Evolutionary conservation across 2,113 vertebrate genomes (phyloP).

Genomic region (Mus pahari): DNA sequence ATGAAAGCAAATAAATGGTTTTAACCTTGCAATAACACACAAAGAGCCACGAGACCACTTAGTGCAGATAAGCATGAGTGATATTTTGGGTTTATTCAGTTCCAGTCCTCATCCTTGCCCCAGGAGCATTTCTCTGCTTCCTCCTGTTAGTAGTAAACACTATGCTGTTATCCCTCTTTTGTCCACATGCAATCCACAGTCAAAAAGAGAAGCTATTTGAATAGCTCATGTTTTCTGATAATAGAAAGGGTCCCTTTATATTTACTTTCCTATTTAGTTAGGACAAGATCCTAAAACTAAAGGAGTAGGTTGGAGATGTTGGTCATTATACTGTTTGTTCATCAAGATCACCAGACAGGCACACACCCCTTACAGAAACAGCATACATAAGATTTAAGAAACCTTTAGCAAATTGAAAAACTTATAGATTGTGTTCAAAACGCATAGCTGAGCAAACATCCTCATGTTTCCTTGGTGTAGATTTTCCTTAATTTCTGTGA

Average conservation of each 20-base stretch:
- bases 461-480: background rate
- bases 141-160: background rate
- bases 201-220: background rate
- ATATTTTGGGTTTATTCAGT: slow-evolving; percentile 5
- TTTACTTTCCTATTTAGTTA: slow-evolving; percentile 14
- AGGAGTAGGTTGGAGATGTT: background rate
- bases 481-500: background rate
- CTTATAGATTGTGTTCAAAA: background rate
- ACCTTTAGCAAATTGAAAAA: background rate
- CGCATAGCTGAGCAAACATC: background rate
- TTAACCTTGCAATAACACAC: background rate
- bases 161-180: background rate
- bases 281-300: background rate
- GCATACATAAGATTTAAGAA: background rate
- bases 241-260: background rate
- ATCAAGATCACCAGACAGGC: background rate
- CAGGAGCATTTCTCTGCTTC: background rate
- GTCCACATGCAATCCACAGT: background rate
- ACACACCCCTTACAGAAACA: background rate
- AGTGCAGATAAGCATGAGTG: background rate
- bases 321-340: background rate
- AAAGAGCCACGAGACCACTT: background rate
- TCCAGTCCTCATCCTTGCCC: background rate
- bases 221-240: background rate
- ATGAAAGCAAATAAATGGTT: slow-evolving; percentile 18